Percentiles rank a stretch among this genome's conserved stretches.
These are phyloP conservation scores for Hirtodrosophila histrioides DNA, from an alignment of 2,888 invertebrate species.

Conservation along the genomic window DNA sequence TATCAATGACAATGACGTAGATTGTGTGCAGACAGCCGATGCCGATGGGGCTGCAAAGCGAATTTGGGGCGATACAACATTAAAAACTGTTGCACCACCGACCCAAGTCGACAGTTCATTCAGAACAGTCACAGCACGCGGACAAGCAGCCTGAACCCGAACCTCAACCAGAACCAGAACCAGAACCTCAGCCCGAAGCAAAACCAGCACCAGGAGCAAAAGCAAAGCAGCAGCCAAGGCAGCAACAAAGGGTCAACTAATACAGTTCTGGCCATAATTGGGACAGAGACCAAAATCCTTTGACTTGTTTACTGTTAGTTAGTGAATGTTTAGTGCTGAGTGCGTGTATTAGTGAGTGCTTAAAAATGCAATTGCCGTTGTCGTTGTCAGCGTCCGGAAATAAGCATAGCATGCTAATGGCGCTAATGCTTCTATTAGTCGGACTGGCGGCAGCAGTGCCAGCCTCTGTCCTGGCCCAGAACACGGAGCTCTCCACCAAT, in stretches of 20 bases:
- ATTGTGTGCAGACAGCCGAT: slow-evolving; percentile 51
- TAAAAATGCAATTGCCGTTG: slow-evolving; percentile 52
- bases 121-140: slow-evolving; percentile 80
- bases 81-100: slow-evolving; percentile 82
- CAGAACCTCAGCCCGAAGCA: slow-evolving; percentile 4
- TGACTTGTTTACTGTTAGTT: slow-evolving; percentile 20
- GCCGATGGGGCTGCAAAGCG: slow-evolving; percentile 54
- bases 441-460: slow-evolving; percentile 79
- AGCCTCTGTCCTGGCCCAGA: slow-evolving; percentile 83
- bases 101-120: slow-evolving; percentile 79
- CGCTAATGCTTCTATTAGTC: slow-evolving; percentile 60
- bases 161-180: slow-evolving; percentile 2
- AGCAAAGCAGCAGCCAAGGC: slow-evolving; percentile 12
- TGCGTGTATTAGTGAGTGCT: slow-evolving; percentile 7
- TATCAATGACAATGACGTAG: slow-evolving; percentile 78
- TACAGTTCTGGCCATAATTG: slow-evolving; percentile 34
- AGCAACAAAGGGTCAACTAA: slow-evolving; percentile 27
- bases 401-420: slow-evolving; percentile 37
- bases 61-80: slow-evolving; percentile 78
- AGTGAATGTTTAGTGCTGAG: slow-evolving; percentile 10
- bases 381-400: slow-evolving; percentile 33
- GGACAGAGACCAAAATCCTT: slow-evolving; percentile 32
- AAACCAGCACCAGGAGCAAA: slow-evolving; percentile 15
- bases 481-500: slow-evolving; percentile 81
- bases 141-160: slow-evolving; percentile 38